Evolutionary conservation across 2,113 vertebrate genomes (phyloP).

Genomic region (Urocynchramus pylzowi): DNA sequence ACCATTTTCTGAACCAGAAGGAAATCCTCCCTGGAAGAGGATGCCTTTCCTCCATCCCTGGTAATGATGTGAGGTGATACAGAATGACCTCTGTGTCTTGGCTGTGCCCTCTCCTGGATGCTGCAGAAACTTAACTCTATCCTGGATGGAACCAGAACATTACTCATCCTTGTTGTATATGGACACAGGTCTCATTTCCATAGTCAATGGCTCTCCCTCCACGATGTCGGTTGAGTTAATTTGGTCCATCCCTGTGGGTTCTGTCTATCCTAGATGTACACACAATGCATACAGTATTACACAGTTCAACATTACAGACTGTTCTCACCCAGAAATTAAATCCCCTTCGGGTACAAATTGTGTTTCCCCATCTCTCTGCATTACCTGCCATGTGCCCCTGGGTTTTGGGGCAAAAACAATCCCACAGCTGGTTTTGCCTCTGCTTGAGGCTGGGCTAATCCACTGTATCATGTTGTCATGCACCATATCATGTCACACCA

Average conservation of each 20-base stretch:
- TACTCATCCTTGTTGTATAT: accelerated
- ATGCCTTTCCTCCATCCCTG: neutral
- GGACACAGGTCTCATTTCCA: neutral
- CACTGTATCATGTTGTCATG: neutral
- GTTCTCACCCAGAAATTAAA: neutral
- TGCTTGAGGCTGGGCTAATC: neutral
- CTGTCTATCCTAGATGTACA: neutral
- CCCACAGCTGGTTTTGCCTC: neutral
- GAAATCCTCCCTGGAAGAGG: neutral
- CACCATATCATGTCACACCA: accelerated
- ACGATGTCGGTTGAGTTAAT: accelerated
- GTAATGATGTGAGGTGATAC: neutral
- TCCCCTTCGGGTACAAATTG: neutral
- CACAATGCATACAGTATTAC: accelerated
- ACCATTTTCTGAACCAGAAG: neutral
- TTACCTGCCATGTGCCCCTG: neutral
- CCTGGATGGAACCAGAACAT: neutral
- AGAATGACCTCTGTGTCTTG: neutral
- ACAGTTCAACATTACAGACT: neutral
- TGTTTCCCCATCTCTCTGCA: neutral
- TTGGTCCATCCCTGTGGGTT: neutral
- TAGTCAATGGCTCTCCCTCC: neutral
- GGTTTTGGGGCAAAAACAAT: neutral
- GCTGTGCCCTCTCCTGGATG: neutral
- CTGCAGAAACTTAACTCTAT: neutral